Base-by-base conservation (phyloP, 2,797 vertebrate genomes). In the Pagetopsis macropterus region DNA sequence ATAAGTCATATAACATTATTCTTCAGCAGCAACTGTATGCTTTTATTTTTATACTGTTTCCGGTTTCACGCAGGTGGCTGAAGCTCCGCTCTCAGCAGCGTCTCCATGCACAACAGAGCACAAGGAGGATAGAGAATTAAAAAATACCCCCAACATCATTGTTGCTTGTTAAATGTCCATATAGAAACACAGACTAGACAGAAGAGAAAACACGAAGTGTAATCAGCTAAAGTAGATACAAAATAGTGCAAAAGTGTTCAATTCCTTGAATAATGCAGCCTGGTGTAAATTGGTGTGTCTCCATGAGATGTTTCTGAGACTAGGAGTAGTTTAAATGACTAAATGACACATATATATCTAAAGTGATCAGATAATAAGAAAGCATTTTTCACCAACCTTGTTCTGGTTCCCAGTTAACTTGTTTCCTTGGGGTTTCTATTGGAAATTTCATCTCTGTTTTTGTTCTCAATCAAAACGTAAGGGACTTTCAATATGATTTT, bases 401-500 rank as follows among this genome's bases (percentile, higher is more conserved):
- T 71, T 94, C 89, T 0, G 95, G 96, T 90, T 98, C 96, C 97
- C 97, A 98, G 94, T 98, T 98, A 91, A 98, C 97, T 94, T 99
- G 96, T 94, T 99, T 99, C 86, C 96, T 96, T 85, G 96, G 97
- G 90, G 92, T 97, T 93, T 99, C 97, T 83, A 98, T 94, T 94
- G 98, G 97, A 95, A 99, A 99, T 98, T 98, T 99, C 98, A 99
- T 99, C 84, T 94, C 93, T 96, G 79, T 93, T 93, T 93, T 92
- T 91, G 93, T 93, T 93, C 88, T 89, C 74, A 91, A 79, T 79
- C 64, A 84, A 84, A 75, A 66, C 33, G 55, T n/a, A 15, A 44
- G 19, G 6, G 15, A 23, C 71, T 59, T 76, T 90, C 67, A 65
- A 61, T 78, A 83, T 84, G 89, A 86, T 84, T 83, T 76, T 82